Conservation (phyloP, 2,113 vertebrate species). For the Ondatra zibethicus region DNA sequence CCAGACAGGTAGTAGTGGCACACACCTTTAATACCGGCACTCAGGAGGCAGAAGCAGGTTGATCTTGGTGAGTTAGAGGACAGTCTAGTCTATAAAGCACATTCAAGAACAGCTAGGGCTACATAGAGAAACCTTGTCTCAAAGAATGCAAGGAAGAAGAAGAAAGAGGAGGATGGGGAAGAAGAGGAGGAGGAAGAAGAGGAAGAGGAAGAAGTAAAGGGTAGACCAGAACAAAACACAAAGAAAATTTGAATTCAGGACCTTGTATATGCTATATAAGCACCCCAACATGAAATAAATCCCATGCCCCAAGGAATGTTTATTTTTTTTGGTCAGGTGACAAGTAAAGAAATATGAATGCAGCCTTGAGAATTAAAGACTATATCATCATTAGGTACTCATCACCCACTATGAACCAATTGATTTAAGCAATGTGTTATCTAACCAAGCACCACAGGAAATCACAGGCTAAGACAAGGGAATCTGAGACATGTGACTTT, state of each 20-base stretch:
- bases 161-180: neutral
- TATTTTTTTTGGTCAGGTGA: neutral
- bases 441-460: neutral
- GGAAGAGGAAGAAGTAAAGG: neutral
- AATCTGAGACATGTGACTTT: neutral
- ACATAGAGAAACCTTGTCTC: neutral
- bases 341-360: neutral
- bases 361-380: neutral
- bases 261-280: neutral
- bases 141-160: neutral
- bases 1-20: too few species aligned
- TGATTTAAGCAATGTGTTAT: conserved; percentile 11
- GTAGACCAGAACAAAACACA: neutral
- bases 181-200: neutral
- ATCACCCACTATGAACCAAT: neutral
- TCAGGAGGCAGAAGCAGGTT: neutral
- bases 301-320: neutral
- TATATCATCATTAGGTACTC: neutral
- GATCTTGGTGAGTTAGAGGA: neutral
- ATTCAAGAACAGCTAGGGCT: neutral
- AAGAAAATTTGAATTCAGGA: neutral
- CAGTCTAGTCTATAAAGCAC: neutral
- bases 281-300: neutral
- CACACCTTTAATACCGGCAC: neutral
- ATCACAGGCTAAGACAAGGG: neutral